Evolutionary conservation across 2,113 vertebrate genomes (phyloP).

Genomic region (Tamias sibiricus): DNA sequence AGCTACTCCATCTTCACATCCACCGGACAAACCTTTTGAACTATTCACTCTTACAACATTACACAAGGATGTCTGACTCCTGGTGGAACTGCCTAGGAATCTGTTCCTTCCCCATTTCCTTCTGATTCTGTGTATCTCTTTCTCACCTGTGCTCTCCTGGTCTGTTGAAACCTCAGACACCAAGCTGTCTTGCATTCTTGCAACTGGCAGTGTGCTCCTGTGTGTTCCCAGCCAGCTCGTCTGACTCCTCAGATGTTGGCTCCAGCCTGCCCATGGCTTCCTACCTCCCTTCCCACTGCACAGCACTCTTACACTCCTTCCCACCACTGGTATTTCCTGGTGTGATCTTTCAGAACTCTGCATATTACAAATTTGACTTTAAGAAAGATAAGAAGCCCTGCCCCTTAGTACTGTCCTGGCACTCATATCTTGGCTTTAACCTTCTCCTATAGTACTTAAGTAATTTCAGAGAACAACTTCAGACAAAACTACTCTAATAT

Average conservation of each 20-base stretch:
- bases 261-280: background rate
- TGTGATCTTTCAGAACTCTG: background rate
- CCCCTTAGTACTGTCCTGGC: background rate
- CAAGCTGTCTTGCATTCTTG: background rate
- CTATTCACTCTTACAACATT: background rate
- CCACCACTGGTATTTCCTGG: background rate
- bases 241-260: background rate
- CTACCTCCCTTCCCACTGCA: no score
- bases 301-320: background rate
- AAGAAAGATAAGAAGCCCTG: background rate
- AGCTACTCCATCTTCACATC: background rate
- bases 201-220: background rate
- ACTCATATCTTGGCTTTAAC: background rate
- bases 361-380: background rate
- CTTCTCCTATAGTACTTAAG: background rate
- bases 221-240: background rate
- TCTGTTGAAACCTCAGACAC: background rate
- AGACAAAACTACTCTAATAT: background rate
- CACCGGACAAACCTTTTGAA: background rate
- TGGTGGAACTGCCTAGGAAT: background rate
- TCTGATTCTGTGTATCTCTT: background rate
- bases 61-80: background rate
- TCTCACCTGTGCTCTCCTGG: background rate
- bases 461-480: background rate
- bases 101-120: background rate